These are phyloP conservation scores for Stegophylla sp. DNA, from an alignment of 2,888 invertebrate species.

Conservation along the genomic window DNA sequence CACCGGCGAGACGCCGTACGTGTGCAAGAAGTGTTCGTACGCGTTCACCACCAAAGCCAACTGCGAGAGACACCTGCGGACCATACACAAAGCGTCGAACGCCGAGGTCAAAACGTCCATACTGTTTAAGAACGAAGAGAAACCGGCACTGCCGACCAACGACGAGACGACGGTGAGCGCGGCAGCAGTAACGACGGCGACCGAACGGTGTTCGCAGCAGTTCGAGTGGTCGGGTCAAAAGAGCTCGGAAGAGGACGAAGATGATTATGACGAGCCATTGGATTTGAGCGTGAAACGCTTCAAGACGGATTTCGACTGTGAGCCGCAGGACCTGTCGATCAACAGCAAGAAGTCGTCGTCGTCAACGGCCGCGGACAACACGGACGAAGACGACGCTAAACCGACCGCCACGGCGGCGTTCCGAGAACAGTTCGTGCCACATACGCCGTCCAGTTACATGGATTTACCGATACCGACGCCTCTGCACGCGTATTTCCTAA, in stretches of 20 bases:
- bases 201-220: slow-evolving; percentile 11
- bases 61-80: slow-evolving; percentile 91
- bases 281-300: slow-evolving; percentile 59
- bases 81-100: slow-evolving; percentile 85
- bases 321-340: slow-evolving; percentile 61
- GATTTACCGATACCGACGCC: slow-evolving; percentile 48
- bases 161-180: slow-evolving; percentile 71
- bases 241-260: slow-evolving; percentile 37
- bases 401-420: background rate
- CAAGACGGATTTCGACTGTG: slow-evolving; percentile 51
- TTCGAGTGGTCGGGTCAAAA: slow-evolving; percentile 35
- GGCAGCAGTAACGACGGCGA: slow-evolving; percentile 49
- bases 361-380: background rate
- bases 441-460: slow-evolving; percentile 63
- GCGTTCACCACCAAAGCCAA: slow-evolving; percentile 97
- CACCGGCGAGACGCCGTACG: slow-evolving; percentile 93
- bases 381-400: slow-evolving; percentile 26
- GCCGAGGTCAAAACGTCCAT: slow-evolving; percentile 89
- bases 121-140: slow-evolving; percentile 62
- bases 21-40: slow-evolving; percentile 93
- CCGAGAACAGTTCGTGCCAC: slow-evolving; percentile 68
- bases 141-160: slow-evolving; percentile 67
- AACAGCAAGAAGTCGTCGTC: slow-evolving; percentile 45
- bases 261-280: slow-evolving; percentile 51
- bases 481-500: slow-evolving; percentile 45